Evolutionary conservation across 2,113 vertebrate species (phyloP), one percentile per base, ranked within the genome.

Genomic region (Phasianus colchicus): DNA sequence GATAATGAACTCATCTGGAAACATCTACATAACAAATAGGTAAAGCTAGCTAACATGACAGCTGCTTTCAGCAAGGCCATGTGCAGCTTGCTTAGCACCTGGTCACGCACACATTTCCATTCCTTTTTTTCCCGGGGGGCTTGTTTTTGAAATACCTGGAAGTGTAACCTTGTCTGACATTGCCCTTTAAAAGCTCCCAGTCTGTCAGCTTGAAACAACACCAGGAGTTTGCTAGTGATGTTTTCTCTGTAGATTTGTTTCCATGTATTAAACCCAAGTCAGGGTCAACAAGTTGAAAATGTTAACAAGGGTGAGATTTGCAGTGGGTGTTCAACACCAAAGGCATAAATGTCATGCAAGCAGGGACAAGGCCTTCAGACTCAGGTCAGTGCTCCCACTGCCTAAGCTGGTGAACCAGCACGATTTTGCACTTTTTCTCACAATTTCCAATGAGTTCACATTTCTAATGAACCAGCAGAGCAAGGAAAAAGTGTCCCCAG

Each of bases 151-250:
- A 88, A 29, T 10, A 12, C 2, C 66, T 34, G 50, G 34, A 57
- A 63, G 22, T 3, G 8, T 32, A 22, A 79, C 72, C 25, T 94
- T 54, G 32, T n/a, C n/a, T 40, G 55, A 38, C 29, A 32, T 43
- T 75, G 63, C 7, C 87, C 52, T 67, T 63, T 4, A 6, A 30
- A 27, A 61, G 9, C 9, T 32, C 55, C 29, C 3, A 6, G 6
- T 0, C 0, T 30, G 5, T 4, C 29, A 27, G n/a, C 42, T 30
- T 67, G 47, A 22, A 55, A 36, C 45, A 25, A 8, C 36, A 25
- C 12, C 25, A 32, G 27, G 52, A 67, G 3, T 22, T 72, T 17
- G 17, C 42, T 40, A 47, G 72, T 63, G 52, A 14, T 4, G 1
- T 17, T 50, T 32, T 48, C 71, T 72, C 50, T 52, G 29, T 29